A percentile compares a stretch with the other conserved stretches of the same genome.
Conservation (phyloP, 2,113 vertebrate species). For the Clinocottus analis region DNA sequence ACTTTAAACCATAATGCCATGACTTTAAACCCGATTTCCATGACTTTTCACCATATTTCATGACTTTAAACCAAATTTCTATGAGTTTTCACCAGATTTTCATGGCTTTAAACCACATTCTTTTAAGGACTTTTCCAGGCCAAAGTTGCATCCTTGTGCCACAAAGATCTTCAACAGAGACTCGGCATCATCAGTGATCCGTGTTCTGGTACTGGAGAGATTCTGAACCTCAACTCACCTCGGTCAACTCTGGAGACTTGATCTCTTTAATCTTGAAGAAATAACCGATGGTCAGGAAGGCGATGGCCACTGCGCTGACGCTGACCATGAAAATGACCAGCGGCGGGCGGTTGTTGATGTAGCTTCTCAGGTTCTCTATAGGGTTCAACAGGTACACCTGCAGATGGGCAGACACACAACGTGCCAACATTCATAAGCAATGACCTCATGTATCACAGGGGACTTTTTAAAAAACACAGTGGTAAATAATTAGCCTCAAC, state of each 20-base stretch:
- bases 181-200: slow-evolving; percentile 4
- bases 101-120: too few relatives aligned
- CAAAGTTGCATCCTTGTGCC: too few relatives aligned
- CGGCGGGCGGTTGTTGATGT: slow-evolving; percentile 93
- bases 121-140: too few relatives aligned
- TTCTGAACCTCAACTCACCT: too few relatives aligned
- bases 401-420: slow-evolving; percentile 4
- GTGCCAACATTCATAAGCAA: background rate
- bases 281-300: slow-evolving; percentile 96
- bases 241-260: slow-evolving; percentile 95
- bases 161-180: background rate
- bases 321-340: slow-evolving; percentile 99
- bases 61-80: too few relatives aligned
- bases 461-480: background rate
- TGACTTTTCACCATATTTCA: too few relatives aligned
- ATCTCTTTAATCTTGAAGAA: slow-evolving; percentile 99
- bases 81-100: too few relatives aligned
- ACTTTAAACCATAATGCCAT: too few relatives aligned
- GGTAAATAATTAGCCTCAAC: background rate
- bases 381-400: slow-evolving; percentile 89
- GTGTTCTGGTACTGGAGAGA: too few relatives aligned
- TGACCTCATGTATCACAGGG: background rate
- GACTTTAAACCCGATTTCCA: too few relatives aligned
- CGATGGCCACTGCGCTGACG: slow-evolving; percentile 95
- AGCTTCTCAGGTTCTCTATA: slow-evolving; percentile 96